These are phyloP conservation scores for Pegoplata infirma DNA, from an alignment of 2,888 invertebrate species.

Conservation along the genomic window DNA sequence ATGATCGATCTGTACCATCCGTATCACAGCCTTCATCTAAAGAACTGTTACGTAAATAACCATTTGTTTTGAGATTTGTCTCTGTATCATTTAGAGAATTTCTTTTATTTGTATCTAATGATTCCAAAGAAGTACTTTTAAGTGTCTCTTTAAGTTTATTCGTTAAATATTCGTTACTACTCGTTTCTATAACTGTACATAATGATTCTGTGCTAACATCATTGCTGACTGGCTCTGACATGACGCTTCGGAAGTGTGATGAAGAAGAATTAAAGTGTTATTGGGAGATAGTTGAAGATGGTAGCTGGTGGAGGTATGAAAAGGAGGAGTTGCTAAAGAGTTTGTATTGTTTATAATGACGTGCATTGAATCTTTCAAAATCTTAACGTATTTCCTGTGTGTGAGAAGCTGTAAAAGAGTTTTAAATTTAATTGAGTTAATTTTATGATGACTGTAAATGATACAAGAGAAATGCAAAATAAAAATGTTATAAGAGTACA, in stretches of 20 bases:
- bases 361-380: conserved; percentile 57
- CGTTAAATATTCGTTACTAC: conserved; percentile 50
- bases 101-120: conserved; percentile 50
- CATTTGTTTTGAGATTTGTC: conserved; percentile 47
- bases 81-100: conserved; percentile 42
- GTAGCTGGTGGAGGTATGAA: no score
- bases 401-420: conserved; percentile 54
- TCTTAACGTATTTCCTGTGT: conserved; percentile 33
- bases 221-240: conserved; percentile 70
- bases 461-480: neutral
- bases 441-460: neutral
- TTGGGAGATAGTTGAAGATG: conserved; percentile 20
- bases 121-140: conserved; percentile 48
- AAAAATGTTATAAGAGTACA: neutral
- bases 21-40: conserved; percentile 62
- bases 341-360: conserved; percentile 32
- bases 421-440: conserved; percentile 15
- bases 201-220: conserved; percentile 66
- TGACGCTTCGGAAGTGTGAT: conserved; percentile 53
- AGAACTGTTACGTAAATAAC: conserved; percentile 50
- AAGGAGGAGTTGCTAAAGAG: conserved; percentile 41
- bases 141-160: conserved; percentile 54
- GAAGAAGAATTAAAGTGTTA: conserved; percentile 19
- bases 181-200: conserved; percentile 66
- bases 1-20: conserved; percentile 40